Evolutionary conservation across 30 jellyfish, hydroid and myxozoan species (phyloP).

Genomic region (Phacellophora camtschatica): DNA sequence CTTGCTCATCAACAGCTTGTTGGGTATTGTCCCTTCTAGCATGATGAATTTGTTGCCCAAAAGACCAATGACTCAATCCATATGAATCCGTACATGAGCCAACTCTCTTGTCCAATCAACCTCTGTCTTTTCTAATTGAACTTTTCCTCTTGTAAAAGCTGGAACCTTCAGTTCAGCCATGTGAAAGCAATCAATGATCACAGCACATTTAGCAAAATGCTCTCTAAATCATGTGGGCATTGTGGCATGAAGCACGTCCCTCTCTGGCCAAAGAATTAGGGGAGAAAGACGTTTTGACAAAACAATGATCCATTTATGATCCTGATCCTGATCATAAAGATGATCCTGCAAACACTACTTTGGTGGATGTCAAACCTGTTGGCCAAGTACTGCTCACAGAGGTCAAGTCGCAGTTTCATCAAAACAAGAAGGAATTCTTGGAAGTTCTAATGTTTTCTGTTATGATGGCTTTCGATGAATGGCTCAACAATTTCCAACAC

Average conservation of each 20-base stretch:
- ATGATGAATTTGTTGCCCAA: conserved; percentile 31
- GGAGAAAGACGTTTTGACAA: no score
- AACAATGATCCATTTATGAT: no score
- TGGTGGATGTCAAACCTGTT: no score
- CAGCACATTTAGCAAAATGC: neutral
- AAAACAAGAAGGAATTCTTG: no score
- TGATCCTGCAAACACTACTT: no score
- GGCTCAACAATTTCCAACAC: no score
- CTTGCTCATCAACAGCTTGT: neutral
- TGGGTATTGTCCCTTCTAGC: conserved; percentile 26
- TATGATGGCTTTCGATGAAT: no score
- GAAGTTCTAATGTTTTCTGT: no score
- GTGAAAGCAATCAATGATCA: neutral
- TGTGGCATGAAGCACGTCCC: neutral
- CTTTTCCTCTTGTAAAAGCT: conserved; percentile 32
- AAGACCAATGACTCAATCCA: conserved; percentile 40
- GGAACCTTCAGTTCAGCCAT: conserved; percentile 10
- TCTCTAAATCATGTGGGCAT: conserved; percentile 15
- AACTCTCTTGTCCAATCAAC: conserved; percentile 3
- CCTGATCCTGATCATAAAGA: no score
- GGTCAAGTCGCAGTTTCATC: no score
- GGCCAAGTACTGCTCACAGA: no score
- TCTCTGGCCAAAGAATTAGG: conserved; percentile 12
- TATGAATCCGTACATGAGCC: conserved; percentile 36
- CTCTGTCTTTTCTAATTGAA: conserved; percentile 1